phyloP scores from a whole-genome alignment of 2,888 invertebrate species.

The Dorcus parallelipipedus region DNA sequence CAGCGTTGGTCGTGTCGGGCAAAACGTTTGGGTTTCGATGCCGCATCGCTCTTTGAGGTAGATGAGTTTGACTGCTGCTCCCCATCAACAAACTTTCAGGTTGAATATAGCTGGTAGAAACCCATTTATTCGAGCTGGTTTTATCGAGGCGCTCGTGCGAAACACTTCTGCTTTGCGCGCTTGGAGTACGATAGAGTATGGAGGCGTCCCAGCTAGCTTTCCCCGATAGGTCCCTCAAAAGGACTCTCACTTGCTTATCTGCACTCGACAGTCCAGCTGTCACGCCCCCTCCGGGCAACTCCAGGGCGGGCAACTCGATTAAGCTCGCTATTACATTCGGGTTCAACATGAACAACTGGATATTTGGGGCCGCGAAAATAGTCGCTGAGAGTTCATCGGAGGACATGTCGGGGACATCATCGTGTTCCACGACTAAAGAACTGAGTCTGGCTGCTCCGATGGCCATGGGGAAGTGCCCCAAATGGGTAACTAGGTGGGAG shows the following conservation, averaged over 20 bases:
- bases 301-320: conserved; percentile 82
- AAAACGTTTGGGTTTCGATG: conserved; percentile 72
- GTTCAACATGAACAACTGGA: conserved; percentile 81
- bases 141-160: conserved; percentile 3
- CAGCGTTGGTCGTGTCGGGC: conserved; percentile 77
- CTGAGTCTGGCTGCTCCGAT: conserved; percentile 84
- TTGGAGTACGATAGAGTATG: conserved; percentile 78
- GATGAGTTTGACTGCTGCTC: conserved; percentile 30
- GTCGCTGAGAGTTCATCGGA: conserved; percentile 75
- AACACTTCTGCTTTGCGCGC: conserved; percentile 25
- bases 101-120: conserved; percentile 34
- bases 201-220: conserved; percentile 97
- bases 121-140: conserved; percentile 25
- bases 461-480: conserved; percentile 93
- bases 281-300: conserved; percentile 74
- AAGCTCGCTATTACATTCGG: conserved; percentile 81
- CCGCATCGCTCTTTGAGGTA: conserved; percentile 66
- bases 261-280: conserved; percentile 76
- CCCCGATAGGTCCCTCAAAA: conserved; percentile 86
- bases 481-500: conserved; percentile 84
- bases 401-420: conserved; percentile 74
- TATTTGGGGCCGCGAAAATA: conserved; percentile 80
- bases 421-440: conserved; percentile 87
- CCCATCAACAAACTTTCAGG: conserved; percentile 41
- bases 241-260: conserved; percentile 73